Evolutionary conservation across 2,797 vertebrate species (phyloP).

Genomic region (Muscicapa comitata): DNA sequence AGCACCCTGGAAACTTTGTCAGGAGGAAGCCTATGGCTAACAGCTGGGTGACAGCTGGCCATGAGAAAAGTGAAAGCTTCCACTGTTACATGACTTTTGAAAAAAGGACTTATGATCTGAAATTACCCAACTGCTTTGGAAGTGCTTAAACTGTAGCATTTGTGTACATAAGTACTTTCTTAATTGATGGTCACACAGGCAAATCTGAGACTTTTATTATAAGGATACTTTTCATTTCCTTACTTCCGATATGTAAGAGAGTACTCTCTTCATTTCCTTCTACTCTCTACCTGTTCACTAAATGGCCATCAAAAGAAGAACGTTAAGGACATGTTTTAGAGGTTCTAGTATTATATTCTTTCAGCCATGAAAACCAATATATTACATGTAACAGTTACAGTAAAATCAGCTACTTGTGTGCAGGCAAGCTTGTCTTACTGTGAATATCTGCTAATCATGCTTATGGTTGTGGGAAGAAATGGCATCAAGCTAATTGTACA

Average conservation of each 20-base stretch:
- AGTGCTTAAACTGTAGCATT: background rate
- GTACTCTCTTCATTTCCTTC: too few species aligned
- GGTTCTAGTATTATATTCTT: background rate
- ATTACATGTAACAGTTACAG: background rate
- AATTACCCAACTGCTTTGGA: background rate
- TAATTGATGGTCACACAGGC: background rate
- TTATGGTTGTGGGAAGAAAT: background rate
- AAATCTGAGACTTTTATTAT: background rate
- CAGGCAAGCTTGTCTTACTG: background rate
- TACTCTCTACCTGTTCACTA: background rate
- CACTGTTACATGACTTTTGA: background rate
- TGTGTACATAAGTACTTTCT: background rate
- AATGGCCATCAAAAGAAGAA: background rate
- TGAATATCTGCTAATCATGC: background rate
- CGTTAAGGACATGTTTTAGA: background rate
- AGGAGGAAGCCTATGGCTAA: background rate
- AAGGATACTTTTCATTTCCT: background rate
- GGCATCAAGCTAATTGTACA: background rate
- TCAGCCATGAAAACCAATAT: background rate
- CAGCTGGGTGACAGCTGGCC: background rate
- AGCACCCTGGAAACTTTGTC: background rate
- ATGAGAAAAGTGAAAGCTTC: background rate
- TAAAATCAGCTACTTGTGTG: background rate
- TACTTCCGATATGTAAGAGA: background rate
- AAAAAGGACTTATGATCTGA: background rate